phyloP scores from a whole-genome alignment of 2,888 invertebrate species.

The Thymelicus acteon region DNA sequence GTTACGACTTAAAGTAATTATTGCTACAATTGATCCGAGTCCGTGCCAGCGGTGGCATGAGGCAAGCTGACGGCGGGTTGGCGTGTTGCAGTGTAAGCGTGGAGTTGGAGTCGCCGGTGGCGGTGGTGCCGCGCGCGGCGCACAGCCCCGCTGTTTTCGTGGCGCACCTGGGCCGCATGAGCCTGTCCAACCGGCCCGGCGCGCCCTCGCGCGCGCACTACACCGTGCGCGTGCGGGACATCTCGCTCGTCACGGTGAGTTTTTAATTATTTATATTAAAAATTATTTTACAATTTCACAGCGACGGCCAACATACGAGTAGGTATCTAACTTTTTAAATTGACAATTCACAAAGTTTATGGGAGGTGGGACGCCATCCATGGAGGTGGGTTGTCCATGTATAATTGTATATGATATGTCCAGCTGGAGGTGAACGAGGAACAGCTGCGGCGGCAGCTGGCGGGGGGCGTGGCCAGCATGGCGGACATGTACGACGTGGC shows the following conservation, averaged over 20 bases:
- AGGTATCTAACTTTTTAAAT: no score
- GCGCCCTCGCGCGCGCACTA: conserved; percentile 76
- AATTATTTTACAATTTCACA: no score
- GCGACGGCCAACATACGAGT: no score
- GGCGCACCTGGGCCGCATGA: conserved; percentile 96
- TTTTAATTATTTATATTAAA: conserved; percentile 42
- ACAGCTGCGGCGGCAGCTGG: conserved; percentile 56
- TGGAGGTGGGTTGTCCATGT: no score
- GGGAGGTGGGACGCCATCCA: no score
- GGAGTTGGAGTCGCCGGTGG: conserved; percentile 95
- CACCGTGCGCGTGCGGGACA: conserved; percentile 91
- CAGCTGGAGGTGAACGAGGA: conserved; percentile 73
- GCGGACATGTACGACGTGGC: conserved; percentile 90
- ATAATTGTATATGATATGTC: neutral
- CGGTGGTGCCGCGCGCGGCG: conserved; percentile 92
- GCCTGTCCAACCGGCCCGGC: conserved; percentile 78
- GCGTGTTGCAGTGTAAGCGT: conserved; percentile 86
- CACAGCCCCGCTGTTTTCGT: conserved; percentile 93
- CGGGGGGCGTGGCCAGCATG: conserved; percentile 74
- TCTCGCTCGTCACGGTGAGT: conserved; percentile 92
- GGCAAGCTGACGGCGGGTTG: neutral
- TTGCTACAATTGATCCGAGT: no score
- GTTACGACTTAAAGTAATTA: no score
- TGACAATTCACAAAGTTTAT: no score
- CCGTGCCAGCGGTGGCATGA: neutral